Evolutionary conservation across 2,113 vertebrate species (phyloP), one percentile per base, ranked within the genome.

Genomic region (Butorides virescens): DNA sequence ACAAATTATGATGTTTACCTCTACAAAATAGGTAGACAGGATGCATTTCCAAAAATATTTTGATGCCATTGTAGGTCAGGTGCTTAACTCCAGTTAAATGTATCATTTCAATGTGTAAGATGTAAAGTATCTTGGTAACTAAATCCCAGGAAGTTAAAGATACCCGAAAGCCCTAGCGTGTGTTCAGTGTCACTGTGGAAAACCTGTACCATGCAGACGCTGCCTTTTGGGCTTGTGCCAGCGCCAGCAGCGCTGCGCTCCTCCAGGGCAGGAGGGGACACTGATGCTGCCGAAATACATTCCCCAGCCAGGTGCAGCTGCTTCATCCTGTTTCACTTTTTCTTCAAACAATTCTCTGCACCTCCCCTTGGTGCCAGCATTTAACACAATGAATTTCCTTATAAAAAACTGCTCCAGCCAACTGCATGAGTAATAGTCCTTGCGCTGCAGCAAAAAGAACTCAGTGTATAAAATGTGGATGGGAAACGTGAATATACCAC

Each of bases 381-480:
- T 32, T 61, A 17, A 14, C 39, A 74, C 56, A 19, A 3, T 21
- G 53, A 27, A 72, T 66, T 78, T 65, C 84, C 74, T 76, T 8
- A 27, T 3, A 6, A 75, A 66, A 53, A 62, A 11, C 46, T 8
- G 22, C 30, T 56, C 61, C 53, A 70, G 70, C 16, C 90, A 72
- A 9, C 34, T 23, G 56, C 52, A 26, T 22, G 62, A 82, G 70
- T 12, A 39, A 32, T 1, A 63, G 49, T 30, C 34, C 39, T 23
- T 10, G 78, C 62, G 78, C 70, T 63, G 50, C 34, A 73, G 74
- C 25, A 42, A 10, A 19, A 55, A 59, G 23, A 53, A 13, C n/a
- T 30, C 1, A 0, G 27, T 25, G 53, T 47, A 3, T 2, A 44
- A 68, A n/a, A 30, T 0, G 26, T 0, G 2, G 29, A 89, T 18